These are phyloP conservation scores for Microctonus hyperodae DNA, from an alignment of 2,888 invertebrate species.

Conservation along the genomic window DNA sequence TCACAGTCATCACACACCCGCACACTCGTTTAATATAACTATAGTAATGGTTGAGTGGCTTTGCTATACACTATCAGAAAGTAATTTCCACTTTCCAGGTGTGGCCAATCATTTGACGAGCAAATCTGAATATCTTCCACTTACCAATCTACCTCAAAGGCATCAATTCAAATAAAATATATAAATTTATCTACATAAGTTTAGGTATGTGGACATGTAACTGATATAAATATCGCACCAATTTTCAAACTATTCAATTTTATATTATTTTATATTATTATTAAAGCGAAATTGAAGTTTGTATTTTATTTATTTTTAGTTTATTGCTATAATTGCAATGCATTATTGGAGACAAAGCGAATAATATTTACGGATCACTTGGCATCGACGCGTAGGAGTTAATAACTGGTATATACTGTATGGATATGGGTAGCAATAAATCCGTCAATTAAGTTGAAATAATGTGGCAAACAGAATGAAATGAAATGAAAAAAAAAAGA, in stretches of 20 bases:
- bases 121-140: not conserved
- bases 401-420: slow-evolving; percentile 23
- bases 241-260: not conserved
- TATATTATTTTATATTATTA: not conserved
- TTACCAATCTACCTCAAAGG: not conserved
- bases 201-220: not conserved
- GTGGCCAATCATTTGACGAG: slow-evolving; percentile 29
- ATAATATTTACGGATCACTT: slow-evolving; percentile 23
- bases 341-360: slow-evolving; percentile 9
- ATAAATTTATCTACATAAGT: no score
- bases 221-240: not conserved
- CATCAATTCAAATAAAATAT: not conserved
- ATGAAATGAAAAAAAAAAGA: not conserved
- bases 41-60: slow-evolving; percentile 1
- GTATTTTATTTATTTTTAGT: slow-evolving; percentile 50
- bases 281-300: slow-evolving; percentile 24
- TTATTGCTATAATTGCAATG: not conserved
- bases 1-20: slow-evolving; percentile 36
- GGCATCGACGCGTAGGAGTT: slow-evolving; percentile 37
- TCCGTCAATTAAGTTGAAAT: not conserved
- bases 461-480: not conserved
- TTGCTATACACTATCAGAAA: slow-evolving; percentile 3
- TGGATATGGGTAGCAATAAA: not conserved
- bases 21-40: slow-evolving; percentile 4
- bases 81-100: slow-evolving; percentile 40